Evolutionary conservation across 2,888 invertebrate species (phyloP).

Genomic region (Tenthredo notha): DNA sequence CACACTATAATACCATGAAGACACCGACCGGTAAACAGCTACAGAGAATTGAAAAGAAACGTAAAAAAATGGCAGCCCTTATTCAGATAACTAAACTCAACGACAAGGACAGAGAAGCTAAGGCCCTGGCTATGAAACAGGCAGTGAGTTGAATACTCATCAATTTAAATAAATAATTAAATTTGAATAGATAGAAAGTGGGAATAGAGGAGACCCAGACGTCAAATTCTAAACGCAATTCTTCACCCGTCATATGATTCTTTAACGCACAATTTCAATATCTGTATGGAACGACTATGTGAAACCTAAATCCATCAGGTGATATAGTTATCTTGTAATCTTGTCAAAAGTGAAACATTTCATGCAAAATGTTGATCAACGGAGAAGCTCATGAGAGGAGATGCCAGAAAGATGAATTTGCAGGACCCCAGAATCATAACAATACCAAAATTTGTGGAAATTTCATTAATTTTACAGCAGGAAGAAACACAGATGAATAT

Average conservation of each 20-base stretch:
- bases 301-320: neutral
- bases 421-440: neutral
- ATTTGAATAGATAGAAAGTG: neutral
- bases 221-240: neutral
- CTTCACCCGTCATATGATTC: no score
- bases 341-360: neutral
- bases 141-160: slow-evolving; percentile 57
- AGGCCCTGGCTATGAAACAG: slow-evolving; percentile 63
- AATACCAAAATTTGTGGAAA: neutral
- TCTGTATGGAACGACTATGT: neutral
- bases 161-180: neutral
- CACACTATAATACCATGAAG: slow-evolving; percentile 73
- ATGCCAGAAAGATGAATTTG: neutral
- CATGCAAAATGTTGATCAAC: neutral
- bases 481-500: slow-evolving; percentile 39
- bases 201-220: neutral
- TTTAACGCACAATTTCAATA: no score
- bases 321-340: neutral
- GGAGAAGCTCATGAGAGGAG: neutral
- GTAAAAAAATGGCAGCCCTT: slow-evolving; percentile 83
- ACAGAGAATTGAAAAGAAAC: slow-evolving; percentile 82
- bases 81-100: slow-evolving; percentile 83
- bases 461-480: slow-evolving; percentile 51
- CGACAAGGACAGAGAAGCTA: slow-evolving; percentile 80
- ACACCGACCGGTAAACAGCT: slow-evolving; percentile 79